These are phyloP conservation scores for Saguinus imperator DNA, from an alignment of 2,113 vertebrate species.

Conservation along the genomic window DNA sequence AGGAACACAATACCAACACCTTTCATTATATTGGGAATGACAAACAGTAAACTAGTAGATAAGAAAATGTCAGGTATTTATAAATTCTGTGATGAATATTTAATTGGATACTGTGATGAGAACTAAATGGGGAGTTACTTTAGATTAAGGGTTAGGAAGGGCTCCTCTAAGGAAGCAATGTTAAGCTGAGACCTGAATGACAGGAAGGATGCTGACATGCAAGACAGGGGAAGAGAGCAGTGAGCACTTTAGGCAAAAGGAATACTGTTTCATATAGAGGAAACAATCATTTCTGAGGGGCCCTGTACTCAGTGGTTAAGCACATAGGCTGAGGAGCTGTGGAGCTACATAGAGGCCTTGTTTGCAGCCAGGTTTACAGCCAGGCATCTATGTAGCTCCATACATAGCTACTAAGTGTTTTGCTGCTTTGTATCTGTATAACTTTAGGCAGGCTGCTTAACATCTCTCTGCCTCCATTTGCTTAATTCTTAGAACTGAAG, in stretches of 20 bases:
- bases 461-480: background rate
- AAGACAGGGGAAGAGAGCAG: background rate
- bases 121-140: background rate
- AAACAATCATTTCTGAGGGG: background rate
- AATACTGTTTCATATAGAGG: background rate
- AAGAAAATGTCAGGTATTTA: background rate
- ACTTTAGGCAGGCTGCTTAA: background rate
- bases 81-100: slow-evolving; percentile 8
- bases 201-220: background rate
- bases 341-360: background rate
- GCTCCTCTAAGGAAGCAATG: background rate
- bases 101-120: background rate
- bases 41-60: slow-evolving; percentile 8
- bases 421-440: background rate
- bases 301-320: background rate
- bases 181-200: background rate
- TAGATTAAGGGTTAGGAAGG: background rate
- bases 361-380: background rate
- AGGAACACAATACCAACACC: background rate
- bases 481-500: background rate
- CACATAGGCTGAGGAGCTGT: background rate
- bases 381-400: no score
- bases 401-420: no score
- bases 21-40: background rate
- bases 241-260: background rate